A percentile compares a stretch with the other conserved stretches of the same genome.
Conservation (phyloP, 2,888 invertebrate species). For the Xiphydria camelus region DNA sequence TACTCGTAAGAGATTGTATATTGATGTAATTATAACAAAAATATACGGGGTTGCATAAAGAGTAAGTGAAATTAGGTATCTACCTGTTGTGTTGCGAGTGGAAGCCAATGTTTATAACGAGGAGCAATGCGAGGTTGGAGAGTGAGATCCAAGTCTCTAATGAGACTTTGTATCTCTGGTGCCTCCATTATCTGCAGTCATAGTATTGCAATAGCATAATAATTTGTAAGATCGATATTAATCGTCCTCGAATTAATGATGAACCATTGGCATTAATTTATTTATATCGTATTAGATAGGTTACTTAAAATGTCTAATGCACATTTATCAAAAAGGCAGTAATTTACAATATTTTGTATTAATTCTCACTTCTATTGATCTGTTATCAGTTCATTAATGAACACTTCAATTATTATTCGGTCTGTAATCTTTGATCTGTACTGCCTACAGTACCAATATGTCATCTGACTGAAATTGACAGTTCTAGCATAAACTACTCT, state of each 20-base stretch:
- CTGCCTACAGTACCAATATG: neutral
- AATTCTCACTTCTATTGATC: neutral
- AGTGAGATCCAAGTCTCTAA: slow-evolving; percentile 53
- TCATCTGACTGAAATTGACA: neutral
- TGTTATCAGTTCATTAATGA: neutral
- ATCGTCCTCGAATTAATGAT: neutral
- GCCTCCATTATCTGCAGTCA: slow-evolving; percentile 6
- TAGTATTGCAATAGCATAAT: neutral
- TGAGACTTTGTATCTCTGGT: slow-evolving; percentile 41
- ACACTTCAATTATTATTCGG: too few relatives aligned
- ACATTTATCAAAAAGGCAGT: neutral
- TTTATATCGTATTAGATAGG: neutral
- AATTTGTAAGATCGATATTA: neutral
- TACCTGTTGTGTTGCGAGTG: slow-evolving; percentile 82
- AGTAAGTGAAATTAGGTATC: too few relatives aligned
- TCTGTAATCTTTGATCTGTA: too few relatives aligned
- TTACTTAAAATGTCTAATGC: neutral
- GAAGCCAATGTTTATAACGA: slow-evolving; percentile 78
- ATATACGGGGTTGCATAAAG: too few relatives aligned
- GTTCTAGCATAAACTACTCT: neutral
- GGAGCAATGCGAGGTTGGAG: slow-evolving; percentile 59
- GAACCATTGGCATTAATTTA: neutral
- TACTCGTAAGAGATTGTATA: too few relatives aligned
- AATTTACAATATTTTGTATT: neutral
- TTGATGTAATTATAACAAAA: too few relatives aligned